Conservation (phyloP, 2,797 vertebrate genomes). For the Hydrolagus colliei region DNA sequence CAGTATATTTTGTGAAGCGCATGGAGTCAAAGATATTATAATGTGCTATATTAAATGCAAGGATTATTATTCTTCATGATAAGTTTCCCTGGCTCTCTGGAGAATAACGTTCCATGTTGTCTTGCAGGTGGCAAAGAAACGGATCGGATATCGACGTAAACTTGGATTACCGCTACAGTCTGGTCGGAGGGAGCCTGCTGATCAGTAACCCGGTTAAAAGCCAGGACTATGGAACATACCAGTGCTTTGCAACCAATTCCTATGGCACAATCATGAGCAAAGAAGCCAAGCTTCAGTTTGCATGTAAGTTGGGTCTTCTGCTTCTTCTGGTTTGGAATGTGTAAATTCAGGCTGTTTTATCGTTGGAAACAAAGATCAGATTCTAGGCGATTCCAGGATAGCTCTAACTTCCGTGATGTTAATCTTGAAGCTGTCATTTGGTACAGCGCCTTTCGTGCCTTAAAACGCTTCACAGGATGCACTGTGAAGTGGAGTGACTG, state of each 20-base stretch:
- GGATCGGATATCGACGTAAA: conserved; percentile 70
- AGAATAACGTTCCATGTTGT: conserved; percentile 33
- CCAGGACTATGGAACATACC: conserved; percentile 69
- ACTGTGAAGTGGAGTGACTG: too few relatives aligned
- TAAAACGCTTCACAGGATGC: too few relatives aligned
- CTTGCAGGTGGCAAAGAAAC: conserved; percentile 80
- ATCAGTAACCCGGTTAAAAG: conserved; percentile 68
- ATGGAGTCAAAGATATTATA: too few relatives aligned
- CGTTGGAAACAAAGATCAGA: not conserved
- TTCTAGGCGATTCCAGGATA: not conserved
- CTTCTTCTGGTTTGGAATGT: not conserved
- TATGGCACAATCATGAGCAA: conserved; percentile 67
- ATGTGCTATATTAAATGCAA: too few relatives aligned
- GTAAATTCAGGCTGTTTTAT: not conserved
- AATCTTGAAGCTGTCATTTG: too few relatives aligned
- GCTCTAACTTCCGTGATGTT: not conserved
- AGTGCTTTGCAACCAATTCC: conserved; percentile 65
- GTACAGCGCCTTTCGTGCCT: too few relatives aligned
- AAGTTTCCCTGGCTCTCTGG: too few relatives aligned
- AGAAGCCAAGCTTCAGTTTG: conserved; percentile 71
- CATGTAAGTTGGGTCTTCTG: conserved; percentile 61
- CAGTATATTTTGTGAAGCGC: too few relatives aligned
- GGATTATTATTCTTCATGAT: too few relatives aligned
- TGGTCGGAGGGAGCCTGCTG: conserved; percentile 71
- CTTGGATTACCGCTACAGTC: conserved; percentile 64